These are phyloP conservation scores for Tuberolachnus salignus DNA, from an alignment of 2,888 invertebrate species.

Conservation along the genomic window DNA sequence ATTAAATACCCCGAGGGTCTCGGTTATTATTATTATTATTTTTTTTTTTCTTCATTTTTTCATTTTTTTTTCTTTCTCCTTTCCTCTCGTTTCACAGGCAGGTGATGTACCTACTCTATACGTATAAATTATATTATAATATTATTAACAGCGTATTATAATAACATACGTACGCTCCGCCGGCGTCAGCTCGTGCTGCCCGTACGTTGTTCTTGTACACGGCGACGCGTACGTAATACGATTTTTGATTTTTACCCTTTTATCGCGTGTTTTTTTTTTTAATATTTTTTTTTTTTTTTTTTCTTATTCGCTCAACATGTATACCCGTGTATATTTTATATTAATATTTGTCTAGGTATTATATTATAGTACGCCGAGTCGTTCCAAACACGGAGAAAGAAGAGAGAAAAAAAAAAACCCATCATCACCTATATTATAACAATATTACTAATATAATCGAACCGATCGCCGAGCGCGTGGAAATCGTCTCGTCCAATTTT, in stretches of 20 bases:
- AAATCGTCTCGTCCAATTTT: no score
- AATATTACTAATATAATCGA: no score
- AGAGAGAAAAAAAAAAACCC: no score
- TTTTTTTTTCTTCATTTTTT: no score
- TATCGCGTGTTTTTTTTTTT: background rate
- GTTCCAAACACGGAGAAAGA: no score
- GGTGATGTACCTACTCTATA: no score
- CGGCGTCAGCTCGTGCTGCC: slow-evolving; percentile 4
- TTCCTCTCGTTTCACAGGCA: slow-evolving; percentile 10
- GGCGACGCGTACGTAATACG: background rate
- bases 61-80: background rate
- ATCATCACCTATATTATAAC: no score
- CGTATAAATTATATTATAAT: slow-evolving; percentile 13
- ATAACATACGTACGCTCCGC: no score
- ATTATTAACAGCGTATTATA: background rate
- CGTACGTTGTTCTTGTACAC: background rate
- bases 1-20: slow-evolving; percentile 54
- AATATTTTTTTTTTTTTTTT: no score
- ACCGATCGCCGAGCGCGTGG: no score
- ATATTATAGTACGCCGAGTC: no score
- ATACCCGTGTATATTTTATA: background rate
- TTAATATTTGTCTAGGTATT: no score
- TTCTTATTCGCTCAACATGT: background rate
- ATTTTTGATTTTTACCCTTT: slow-evolving; percentile 42
- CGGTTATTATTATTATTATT: background rate